phyloP scores from a whole-genome alignment of 2,113 vertebrate species.

The Chaetops frenatus region DNA sequence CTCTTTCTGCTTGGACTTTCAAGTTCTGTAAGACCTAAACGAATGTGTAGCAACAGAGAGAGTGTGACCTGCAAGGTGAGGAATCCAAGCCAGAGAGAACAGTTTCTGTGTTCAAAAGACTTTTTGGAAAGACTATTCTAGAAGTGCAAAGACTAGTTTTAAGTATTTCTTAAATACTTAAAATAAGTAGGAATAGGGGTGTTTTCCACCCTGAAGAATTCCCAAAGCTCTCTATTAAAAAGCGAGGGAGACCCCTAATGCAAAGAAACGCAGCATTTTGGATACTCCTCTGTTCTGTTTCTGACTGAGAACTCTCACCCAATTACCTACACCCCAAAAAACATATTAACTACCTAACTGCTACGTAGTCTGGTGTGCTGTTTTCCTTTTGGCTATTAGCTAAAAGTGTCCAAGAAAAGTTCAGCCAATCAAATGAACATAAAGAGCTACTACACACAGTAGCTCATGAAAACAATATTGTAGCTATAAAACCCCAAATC shows the following conservation, averaged over 20 bases:
- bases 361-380: rapidly evolving
- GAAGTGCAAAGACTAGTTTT: neutral
- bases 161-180: too few species aligned
- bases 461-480: neutral
- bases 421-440: neutral
- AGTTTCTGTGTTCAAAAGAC: neutral
- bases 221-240: neutral
- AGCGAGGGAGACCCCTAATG: neutral
- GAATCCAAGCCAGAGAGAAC: neutral
- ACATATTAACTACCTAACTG: neutral
- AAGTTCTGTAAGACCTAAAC: neutral
- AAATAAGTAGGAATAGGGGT: rapidly evolving
- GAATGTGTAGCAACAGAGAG: rapidly evolving
- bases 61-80: neutral
- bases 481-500: neutral
- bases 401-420: neutral
- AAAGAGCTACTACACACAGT: neutral
- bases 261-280: neutral
- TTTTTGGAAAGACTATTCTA: neutral
- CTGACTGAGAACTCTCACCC: neutral
- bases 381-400: neutral
- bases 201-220: neutral
- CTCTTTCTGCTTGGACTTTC: neutral
- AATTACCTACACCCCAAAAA: neutral
- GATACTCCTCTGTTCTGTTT: neutral